Conservation (phyloP, 2,888 invertebrate genomes). For the Macrophya alboannulata region DNA sequence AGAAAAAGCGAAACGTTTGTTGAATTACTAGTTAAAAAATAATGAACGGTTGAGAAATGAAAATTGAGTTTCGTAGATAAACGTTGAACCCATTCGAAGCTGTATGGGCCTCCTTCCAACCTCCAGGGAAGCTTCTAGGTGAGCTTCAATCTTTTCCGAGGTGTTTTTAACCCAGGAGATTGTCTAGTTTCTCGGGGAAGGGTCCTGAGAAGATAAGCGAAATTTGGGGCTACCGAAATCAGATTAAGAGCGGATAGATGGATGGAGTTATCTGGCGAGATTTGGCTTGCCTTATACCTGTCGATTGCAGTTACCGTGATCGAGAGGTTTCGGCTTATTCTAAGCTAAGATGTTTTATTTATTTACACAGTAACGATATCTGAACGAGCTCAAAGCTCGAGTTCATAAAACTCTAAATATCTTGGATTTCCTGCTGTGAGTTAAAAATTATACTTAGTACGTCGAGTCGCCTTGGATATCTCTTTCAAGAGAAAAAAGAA, state of each 20-base stretch:
- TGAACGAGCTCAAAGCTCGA: neutral
- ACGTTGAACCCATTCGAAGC: neutral
- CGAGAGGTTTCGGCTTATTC: neutral
- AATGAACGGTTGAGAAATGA: no score
- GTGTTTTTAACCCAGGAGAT: constrained; percentile 30
- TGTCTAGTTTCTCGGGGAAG: neutral
- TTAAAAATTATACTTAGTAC: neutral
- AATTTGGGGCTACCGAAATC: constrained; percentile 31
- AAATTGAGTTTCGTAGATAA: no score
- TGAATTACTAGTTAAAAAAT: neutral
- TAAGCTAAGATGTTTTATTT: constrained; percentile 9
- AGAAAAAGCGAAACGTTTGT: neutral
- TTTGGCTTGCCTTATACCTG: neutral
- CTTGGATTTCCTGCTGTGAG: neutral
- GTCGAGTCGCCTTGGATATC: neutral
- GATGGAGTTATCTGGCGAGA: constrained; percentile 26
- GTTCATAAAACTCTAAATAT: neutral
- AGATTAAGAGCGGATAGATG: constrained; percentile 31
- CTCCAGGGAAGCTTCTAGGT: neutral
- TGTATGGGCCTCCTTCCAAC: neutral
- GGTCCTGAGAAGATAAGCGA: constrained; percentile 5
- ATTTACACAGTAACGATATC: constrained; percentile 22
- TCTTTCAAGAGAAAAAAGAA: no score
- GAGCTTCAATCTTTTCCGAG: neutral
- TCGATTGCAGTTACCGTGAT: constrained; percentile 39